Base-by-base conservation (phyloP, 2,113 vertebrate genomes). In the Talpa occidentalis region DNA sequence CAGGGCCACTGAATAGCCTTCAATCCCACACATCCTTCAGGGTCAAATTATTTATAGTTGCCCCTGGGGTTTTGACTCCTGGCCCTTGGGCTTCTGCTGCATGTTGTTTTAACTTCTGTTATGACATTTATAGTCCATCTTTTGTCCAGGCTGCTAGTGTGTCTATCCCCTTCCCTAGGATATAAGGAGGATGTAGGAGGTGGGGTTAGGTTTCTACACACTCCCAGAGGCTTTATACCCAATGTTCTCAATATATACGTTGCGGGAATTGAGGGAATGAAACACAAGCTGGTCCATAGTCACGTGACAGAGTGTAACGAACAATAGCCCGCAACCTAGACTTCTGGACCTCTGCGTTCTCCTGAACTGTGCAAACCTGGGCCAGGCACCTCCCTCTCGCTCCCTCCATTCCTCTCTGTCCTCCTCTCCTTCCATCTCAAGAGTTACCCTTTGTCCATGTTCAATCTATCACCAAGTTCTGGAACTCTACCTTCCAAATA, bases 31-130 rank as follows among this genome's bases (percentile, higher is more conserved):
- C 78, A 56, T 37, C 9, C 44, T 74, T 80, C 44, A 9, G 19
- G 42, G 82, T 28, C 82, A 19, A 62, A 30, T 44, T 2, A 54
- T 47, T 30, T 40, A 3, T 5, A 12, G 60, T 28, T 42, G 3
- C 24, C 67, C 67, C 30, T 1, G 14, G 12, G 35, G 44, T n/a
- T 54, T 30, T 2, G 4, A 40, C n/a, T 62, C 59, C 2, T 14
- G n/a, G n/a, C 44, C 56, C 70, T 21, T n/a, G 0, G 1, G 10
- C 52, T 74, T 49, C 35, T 21, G 0, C 7, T 1, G 52, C 24
- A 9, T 42, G 2, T 60, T 3, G 21, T 40, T 80, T 64, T 26
- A 32, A 35, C 64, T 19, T 47, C 21, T 64, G 24, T 14, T 17
- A 35, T 2, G 19, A 22, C 5, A 12, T 10, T 40, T 32, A 4